phyloP scores from a whole-genome alignment of 2,888 invertebrate genomes.

The Ametastegia equiseti region DNA sequence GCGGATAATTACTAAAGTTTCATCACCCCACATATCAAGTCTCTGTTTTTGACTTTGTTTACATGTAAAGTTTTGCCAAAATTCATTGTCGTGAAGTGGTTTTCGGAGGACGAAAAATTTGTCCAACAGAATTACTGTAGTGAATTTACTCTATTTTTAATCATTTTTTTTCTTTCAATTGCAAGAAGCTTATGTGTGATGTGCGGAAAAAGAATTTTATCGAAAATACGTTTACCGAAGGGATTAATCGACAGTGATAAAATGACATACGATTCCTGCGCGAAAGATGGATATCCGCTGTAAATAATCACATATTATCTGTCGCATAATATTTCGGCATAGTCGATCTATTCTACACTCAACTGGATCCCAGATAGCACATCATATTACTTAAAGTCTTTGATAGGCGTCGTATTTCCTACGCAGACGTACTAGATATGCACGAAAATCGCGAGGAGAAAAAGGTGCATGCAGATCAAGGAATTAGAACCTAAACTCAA shows the following conservation, averaged over 20 bases:
- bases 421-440: no score
- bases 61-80: neutral
- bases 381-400: no score
- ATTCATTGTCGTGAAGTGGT: neutral
- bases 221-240: neutral
- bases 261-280: neutral
- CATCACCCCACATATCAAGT: neutral
- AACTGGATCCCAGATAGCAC: no score
- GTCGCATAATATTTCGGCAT: neutral
- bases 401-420: no score
- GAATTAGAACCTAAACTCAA: no score
- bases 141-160: neutral
- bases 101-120: neutral
- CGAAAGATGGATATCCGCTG: neutral
- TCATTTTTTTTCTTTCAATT: neutral
- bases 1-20: neutral
- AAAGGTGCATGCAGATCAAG: no score
- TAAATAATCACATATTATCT: neutral
- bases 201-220: no score
- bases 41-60: neutral
- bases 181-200: no score
- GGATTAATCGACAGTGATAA: neutral
- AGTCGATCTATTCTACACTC: neutral
- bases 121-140: neutral
- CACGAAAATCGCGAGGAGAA: no score